Base-by-base conservation (phyloP, 2,888 invertebrate species). In the Drosophila peninsularis region DNA sequence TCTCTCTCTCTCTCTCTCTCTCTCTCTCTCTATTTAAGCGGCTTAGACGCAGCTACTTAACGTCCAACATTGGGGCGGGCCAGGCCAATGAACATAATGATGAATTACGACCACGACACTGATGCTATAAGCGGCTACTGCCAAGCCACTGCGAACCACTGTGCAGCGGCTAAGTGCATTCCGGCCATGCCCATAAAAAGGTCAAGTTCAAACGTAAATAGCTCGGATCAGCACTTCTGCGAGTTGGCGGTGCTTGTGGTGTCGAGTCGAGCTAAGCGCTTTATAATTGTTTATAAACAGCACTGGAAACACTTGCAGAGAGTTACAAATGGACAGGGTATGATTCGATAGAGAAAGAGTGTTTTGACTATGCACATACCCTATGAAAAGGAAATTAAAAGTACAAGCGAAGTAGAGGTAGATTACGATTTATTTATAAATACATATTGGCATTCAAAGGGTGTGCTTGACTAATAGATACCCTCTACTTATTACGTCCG, bases 11-110 rank as follows among this genome's bases (percentile, higher is more conserved):
- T 52, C 65, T 62, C 32, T 14, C 39, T 60, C 36, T 41, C 4
- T 52, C 61, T 58, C 61, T 50, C 66, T 62, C 67, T 41, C 39
- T 36, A 5, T 67, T 65, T 81, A 82, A 82, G 81, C 79, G 52
- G 79, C 79, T 82, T 83, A 81, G 66, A 57, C 24, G 32, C 71
- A 69, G 70, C 77, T 77, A 74, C 81, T 76, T 76, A 76, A 17
- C 45, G 61, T 24, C 70, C 52, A 57, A 47, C 75, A 62, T 68
- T 75, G 71, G 45, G 71, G 44, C 55, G 44, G 6, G n/a, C 30
- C 54, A 58, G 37, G 72, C 17, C 67, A 66, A 71, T 62, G 58
- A 37, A 17, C 56, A 75, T 75, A 74, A 62, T 71, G 62, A 75
- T 60, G 67, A 60, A 72, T 65, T 54, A 74, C 62, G 37, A 17